Conservation (phyloP, 2,113 vertebrate species). For the Upupa epops region DNA sequence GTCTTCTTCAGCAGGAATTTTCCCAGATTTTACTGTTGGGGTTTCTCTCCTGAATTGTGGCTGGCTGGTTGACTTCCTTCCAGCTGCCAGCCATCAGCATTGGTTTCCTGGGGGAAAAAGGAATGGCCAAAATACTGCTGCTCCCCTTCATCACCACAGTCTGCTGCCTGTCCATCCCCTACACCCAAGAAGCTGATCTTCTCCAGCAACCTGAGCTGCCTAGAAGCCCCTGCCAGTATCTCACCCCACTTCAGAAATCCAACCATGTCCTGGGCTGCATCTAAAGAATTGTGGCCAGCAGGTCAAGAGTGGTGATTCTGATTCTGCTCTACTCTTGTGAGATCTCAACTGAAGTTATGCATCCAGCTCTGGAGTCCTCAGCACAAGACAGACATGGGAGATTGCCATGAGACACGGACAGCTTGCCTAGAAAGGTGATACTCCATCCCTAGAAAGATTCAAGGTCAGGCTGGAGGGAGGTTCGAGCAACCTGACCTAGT, state of each 20-base stretch:
- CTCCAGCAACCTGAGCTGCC: neutral
- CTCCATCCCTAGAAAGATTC: neutral
- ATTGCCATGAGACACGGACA: too few relatives aligned
- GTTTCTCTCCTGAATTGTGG: neutral
- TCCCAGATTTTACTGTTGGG: neutral
- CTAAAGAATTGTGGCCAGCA: neutral
- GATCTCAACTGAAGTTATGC: neutral
- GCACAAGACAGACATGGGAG: neutral
- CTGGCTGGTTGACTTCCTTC: neutral
- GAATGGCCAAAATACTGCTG: neutral
- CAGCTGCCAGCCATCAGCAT: neutral
- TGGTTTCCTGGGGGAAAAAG: neutral
- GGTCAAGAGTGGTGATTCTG: neutral
- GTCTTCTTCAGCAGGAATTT: neutral
- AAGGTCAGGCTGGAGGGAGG: neutral
- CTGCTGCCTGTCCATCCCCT: neutral
- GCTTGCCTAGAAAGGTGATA: neutral
- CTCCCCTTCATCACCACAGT: neutral
- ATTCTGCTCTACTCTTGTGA: fast-evolving
- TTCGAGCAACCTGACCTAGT: neutral
- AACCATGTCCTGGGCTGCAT: neutral
- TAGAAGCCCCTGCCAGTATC: too few relatives aligned
- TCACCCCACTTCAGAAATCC: neutral
- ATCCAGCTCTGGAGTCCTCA: neutral
- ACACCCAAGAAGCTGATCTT: fast-evolving